Percentiles rank a stretch among this genome's conserved stretches.
Evolutionary conservation across 2,113 vertebrate species (phyloP).

Genomic region (Tympanuchus pallidicinctus): DNA sequence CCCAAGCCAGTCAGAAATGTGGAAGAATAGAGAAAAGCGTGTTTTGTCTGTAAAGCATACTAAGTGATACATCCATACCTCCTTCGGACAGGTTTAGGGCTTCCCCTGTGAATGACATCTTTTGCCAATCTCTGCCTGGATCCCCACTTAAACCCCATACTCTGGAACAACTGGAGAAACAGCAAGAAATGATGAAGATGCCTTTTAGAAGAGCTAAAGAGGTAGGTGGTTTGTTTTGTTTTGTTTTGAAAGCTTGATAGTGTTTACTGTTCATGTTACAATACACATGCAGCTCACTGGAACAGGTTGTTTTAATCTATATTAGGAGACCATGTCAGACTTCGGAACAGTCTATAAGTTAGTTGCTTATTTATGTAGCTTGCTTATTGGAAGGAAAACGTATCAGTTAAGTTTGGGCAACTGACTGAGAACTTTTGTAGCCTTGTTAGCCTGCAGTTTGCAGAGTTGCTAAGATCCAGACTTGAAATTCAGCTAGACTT

Average conservation of each 20-base stretch:
- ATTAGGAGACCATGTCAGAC: background rate
- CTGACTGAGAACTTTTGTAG: background rate
- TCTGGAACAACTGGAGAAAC: constrained; percentile 88
- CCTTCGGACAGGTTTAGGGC: constrained; percentile 84
- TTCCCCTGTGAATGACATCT: constrained; percentile 96
- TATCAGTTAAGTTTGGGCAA: background rate
- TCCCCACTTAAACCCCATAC: constrained; percentile 92
- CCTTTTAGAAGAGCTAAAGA: constrained; percentile 86
- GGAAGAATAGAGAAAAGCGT: background rate
- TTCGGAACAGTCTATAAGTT: background rate
- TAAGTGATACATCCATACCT: background rate
- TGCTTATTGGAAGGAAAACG: background rate
- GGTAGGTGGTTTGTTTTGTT: constrained; percentile 59
- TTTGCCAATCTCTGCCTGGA: constrained; percentile 92
- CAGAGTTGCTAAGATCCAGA: background rate
- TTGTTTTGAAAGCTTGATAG: background rate
- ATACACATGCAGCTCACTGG: background rate
- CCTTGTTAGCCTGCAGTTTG: background rate
- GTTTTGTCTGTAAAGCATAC: accelerated
- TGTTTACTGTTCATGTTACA: background rate
- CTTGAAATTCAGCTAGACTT: background rate
- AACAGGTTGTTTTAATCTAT: background rate
- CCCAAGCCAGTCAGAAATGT: background rate
- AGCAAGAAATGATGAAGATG: constrained; percentile 89
- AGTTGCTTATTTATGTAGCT: background rate